Evolutionary conservation across 2,797 vertebrate genomes (phyloP), one percentile per base, ranked within the genome.

Genomic region (Columba guinea): DNA sequence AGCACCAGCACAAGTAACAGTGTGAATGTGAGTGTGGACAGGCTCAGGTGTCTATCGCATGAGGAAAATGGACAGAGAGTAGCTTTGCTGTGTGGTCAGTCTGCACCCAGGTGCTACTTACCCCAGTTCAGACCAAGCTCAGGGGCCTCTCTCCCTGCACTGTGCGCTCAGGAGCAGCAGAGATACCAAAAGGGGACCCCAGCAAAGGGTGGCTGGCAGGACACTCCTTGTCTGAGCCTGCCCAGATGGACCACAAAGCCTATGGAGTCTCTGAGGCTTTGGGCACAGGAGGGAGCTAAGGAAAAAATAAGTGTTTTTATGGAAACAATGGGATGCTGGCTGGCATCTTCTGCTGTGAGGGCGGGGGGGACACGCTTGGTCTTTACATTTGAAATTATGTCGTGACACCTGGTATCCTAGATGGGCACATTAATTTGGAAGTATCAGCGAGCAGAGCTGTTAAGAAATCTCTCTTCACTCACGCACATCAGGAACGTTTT

Each of bases 401-500:
- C 53, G 53, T 69, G 71, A 56, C 69, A 85, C 34, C 56, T 21
- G 53, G 67, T 76, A 71, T 77, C 75, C 28, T 76, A 22, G 77
- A 44, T 48, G 69, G 35, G 34, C n/a, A 5, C 49, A 20, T 84
- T 71, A 27, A 81, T 93, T 49, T 75, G 83, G 84, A 82, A 79
- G 74, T 71, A 84, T 90, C 94, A 90, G 7, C 91, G 93, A 94
- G 85, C 82, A 87, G 63, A 84, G 55, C 91, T 89, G 87, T 85
- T 94, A 65, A 83, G 94, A 93, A 94, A 94, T 95, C 96, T 94
- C 84, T 92, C 95, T 81, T 97, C 91, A 96, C 97, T 97, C 90
- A 11, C 90, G 94, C 96, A 95, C 96, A 97, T 97, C 97, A 96
- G 96, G 96, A 97, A 94, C 92, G 1, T 95, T 97, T 97, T 96